A percentile compares a stretch with the other conserved stretches of the same genome.
Conservation (phyloP, 2,888 invertebrate species). For the Ornithoptera priamus region DNA sequence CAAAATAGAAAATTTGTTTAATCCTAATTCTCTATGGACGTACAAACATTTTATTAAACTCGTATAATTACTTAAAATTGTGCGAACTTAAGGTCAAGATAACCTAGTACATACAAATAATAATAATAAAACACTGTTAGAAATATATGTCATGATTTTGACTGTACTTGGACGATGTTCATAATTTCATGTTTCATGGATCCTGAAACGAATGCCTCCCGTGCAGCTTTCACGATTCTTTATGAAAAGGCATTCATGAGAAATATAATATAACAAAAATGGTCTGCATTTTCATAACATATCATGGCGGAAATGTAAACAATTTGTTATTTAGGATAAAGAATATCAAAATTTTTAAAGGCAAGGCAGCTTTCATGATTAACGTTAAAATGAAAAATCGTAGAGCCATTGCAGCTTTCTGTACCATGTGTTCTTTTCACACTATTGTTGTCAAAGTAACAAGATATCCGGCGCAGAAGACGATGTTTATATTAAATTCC, state of each 20-base stretch:
- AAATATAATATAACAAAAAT: background rate
- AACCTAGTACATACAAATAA: too few species aligned
- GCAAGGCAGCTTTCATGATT: background rate
- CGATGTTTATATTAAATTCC: conserved; percentile 28
- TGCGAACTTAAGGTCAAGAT: too few species aligned
- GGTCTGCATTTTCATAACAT: background rate
- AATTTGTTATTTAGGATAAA: background rate
- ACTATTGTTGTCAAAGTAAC: conserved; percentile 15
- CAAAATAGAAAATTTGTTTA: background rate
- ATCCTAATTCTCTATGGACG: too few species aligned
- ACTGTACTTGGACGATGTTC: background rate
- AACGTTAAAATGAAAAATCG: background rate
- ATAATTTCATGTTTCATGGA: background rate
- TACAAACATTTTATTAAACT: too few species aligned
- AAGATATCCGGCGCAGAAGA: conserved; percentile 8
- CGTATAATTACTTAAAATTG: too few species aligned
- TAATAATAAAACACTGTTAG: too few species aligned
- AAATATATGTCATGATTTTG: too few species aligned
- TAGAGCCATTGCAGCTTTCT: background rate
- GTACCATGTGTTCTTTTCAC: conserved; percentile 1
- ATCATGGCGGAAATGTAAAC: background rate
- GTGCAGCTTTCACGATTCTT: background rate
- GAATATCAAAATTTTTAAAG: background rate
- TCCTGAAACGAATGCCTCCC: background rate
- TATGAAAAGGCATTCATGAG: background rate